Evolutionary conservation across 2,888 invertebrate genomes (phyloP), one percentile per base, ranked within the genome.

Genomic region (Orthosia incerta): DNA sequence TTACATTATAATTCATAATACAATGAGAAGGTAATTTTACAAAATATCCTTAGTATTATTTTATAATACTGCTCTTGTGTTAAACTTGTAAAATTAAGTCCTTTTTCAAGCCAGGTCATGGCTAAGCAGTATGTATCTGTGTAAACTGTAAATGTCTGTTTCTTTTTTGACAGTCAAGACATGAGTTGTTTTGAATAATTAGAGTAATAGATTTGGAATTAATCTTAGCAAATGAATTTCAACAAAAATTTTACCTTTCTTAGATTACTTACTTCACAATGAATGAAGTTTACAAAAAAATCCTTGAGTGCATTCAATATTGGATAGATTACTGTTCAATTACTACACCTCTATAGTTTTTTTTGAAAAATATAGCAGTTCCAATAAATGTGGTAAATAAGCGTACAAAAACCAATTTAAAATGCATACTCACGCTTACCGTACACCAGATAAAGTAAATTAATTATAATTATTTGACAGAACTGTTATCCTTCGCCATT

Each of bases 401-500:
- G 53, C 50, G 12, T 66, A 64, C 57, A 68, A 5, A 61, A 83
- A 65, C 26, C 18, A 67, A 79, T 74, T 64, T 68, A 31, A 74
- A 68, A 46, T 74, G 79, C 83, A 71, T 64, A 61, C 70, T 88
- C 85, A 86, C 83, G 79, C 83, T 79, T 72, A 73, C 68, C 53
- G 61, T 74, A 79, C 78, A 71, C 71, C 71, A 74, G 77, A 80
- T 86, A 85, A 79, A 87, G 81, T 87, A 86, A 86, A 80, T 84
- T 86, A 88, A 85, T 87, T 91, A 63, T 50, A 71, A 60, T 64
- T 80, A 75, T 92, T 91, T 92, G 91, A 93, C 92, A 89, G 86
- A 85, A 82, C 75, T 80, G 65, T 74, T 89, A 89, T 88, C 84
- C 84, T 90, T 93, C 93, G 93, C 92, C 93, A 93, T 93, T 92